These are phyloP conservation scores for Latrodectus geometricus DNA, from an alignment of 1,140 invertebrate species.

Conservation along the genomic window DNA sequence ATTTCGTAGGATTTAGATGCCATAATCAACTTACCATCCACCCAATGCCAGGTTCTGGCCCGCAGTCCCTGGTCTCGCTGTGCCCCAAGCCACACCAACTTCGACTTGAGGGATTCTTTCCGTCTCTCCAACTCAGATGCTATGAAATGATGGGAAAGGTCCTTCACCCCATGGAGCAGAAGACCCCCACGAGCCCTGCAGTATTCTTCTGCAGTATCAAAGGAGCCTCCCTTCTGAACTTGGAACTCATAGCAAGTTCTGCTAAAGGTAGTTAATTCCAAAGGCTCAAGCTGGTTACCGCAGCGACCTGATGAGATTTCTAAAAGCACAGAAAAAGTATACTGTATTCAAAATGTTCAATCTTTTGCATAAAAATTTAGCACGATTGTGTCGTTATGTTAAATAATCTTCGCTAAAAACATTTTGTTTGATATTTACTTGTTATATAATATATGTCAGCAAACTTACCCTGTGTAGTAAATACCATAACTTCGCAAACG, in stretches of 20 bases:
- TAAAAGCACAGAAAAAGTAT: slow-evolving; percentile 60
- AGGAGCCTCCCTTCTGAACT: slow-evolving; percentile 77
- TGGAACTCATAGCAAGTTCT: slow-evolving; percentile 89
- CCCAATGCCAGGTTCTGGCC: slow-evolving; percentile 88
- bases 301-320: slow-evolving; percentile 68
- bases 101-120: slow-evolving; percentile 79
- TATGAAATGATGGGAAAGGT: slow-evolving; percentile 77
- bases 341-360: too few relatives aligned
- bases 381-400: too few relatives aligned
- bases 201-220: slow-evolving; percentile 80
- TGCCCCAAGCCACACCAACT: slow-evolving; percentile 90
- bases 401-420: too few relatives aligned
- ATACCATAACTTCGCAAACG: slow-evolving; percentile 91
- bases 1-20: too few relatives aligned
- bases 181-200: slow-evolving; percentile 77
- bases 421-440: too few relatives aligned
- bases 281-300: slow-evolving; percentile 64
- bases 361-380: too few relatives aligned
- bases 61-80: slow-evolving; percentile 86
- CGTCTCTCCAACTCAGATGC: slow-evolving; percentile 82
- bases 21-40: slow-evolving; percentile 76
- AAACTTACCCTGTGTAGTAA: slow-evolving; percentile 84
- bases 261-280: slow-evolving; percentile 64
- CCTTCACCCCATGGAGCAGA: slow-evolving; percentile 81
- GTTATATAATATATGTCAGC: too few relatives aligned